Base-by-base conservation (phyloP, 2,113 vertebrate species). In the Cephalopterus ornatus region DNA sequence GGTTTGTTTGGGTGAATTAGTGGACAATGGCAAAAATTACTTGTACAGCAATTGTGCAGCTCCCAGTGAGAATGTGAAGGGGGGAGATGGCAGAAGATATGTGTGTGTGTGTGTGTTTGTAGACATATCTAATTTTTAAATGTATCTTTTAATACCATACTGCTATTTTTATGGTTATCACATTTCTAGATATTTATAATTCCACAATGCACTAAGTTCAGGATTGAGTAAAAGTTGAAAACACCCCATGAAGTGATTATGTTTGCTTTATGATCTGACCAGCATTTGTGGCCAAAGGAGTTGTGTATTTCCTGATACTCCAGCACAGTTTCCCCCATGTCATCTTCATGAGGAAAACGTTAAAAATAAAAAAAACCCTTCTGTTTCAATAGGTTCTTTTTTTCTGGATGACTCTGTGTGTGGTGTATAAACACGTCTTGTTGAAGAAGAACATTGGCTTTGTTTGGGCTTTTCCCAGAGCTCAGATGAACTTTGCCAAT, bases 1-100 rank as follows among this genome's bases (percentile, higher is more conserved):
- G 88, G 78, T 93, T 95, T 88, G 72, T 95, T 93, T 94, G 85
- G 65, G 53, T 88, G 52, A 80, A 44, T 77, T 52, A 55, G 52
- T 39, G 47, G 44, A 56, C 83, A 84, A 14, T 71, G 72, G 73
- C 35, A 77, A 71, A 86, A 83, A 58, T 58, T 1, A 80, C 41
- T 71, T 63, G n/a, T 80, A 24, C 39, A 68, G 41, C n/a, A 50
- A 4, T 47, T 82, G 61, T 79, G 78, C 37, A 56, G 15, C 46
- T 84, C 8, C 41, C 35, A 44, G 42, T 20, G 79, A 68, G 46
- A 65, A 28, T 56, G 11, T 56, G 15, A n/a, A 61, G 12, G 63
- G 28, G 16, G 4, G 28, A 15, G 33, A 27, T 27, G 21, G 18
- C 44, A 85, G 55, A 12, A 39, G 11, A 47, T 24, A 4, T 22